Base-by-base conservation (phyloP, 2,113 vertebrate species). In the Phalacrocorax aristotelis region DNA sequence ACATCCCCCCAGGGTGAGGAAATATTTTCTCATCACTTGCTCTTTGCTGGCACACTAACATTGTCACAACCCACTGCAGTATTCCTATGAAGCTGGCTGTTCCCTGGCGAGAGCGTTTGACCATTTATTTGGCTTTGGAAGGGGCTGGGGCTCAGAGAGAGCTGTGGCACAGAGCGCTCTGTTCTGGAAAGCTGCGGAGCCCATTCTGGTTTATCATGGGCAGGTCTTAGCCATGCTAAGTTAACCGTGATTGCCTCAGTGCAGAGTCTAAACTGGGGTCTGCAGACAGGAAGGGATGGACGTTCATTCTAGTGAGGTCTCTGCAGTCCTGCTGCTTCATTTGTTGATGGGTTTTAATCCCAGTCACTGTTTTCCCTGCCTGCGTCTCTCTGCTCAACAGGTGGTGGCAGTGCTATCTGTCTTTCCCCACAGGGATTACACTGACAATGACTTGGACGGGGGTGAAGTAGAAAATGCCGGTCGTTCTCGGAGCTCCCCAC, bases 371-470 rank as follows among this genome's bases (percentile, higher is more conserved):
- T 79, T 75, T 21, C 46, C 51, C 83, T 93, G 85, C 90, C 74
- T 80, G 12, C 54, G 27, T 60, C 52, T 36, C 44, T 42, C 55
- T 71, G 87, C n/a, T 11, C 9, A 40, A 42, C 55, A 32, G 66
- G 44, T n/a, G 61, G 58, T 97, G 91, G 92, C 29, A 68, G 40
- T 2, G 10, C 64, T 64, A 3, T 72, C 61, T 90, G 6, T 94
- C 60, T 94, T 22, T 71, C 51, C 64, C 26, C 49, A 15, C 92
- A 99, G 99, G 97, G 99, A 99, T 68, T 98, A 98, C 52, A 76
- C 93, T 0, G 99, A 99, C 64, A 99, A 98, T 46, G 99, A 99
- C 34, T 97, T 98, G 89, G 99, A 99, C 6, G 95, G 97, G 6
- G 98, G 95, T 1, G 99, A 99, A 76, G 97, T 98, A 8, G 99